Evolutionary conservation across 2,797 vertebrate species (phyloP), one percentile per base, ranked within the genome.

Genomic region (Morelia viridis): DNA sequence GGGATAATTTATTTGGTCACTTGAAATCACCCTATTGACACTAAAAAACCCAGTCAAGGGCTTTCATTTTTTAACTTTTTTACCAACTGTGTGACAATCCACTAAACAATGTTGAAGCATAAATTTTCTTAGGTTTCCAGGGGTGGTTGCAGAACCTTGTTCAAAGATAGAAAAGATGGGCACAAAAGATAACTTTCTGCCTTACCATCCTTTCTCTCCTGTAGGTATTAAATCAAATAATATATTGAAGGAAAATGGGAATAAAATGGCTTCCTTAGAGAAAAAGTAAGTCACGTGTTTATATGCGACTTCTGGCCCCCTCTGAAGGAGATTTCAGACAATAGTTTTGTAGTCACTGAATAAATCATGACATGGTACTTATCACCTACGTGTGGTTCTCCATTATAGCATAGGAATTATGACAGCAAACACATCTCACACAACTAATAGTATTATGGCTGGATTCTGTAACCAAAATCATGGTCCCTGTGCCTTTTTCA

Each of bases 161-260:
- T 87, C 57, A 71, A 86, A 61, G 31, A 1, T 31, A 56, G 15
- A 22, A n/a, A 26, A 7, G 9, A 61, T 86, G 57, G 11, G 24
- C 35, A 92, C 24, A 31, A 50, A 19, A 28, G 22, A 26, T 60
- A 26, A 57, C 17, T 85, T n/a, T 57, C 12, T 62, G 28, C 3
- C 19, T 64, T 94, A 13, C 92, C 56, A 93, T 80, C 41, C 26
- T 87, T 95, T 56, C 8, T 93, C 89, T 92, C 92, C 17, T 87
- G 88, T 94, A 98, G 97, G 93, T 95, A 10, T 96, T 83, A 97
- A 96, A 93, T 96, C 94, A 65, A 97, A 95, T 94, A 95, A 92
- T 28, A 6, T 93, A 68, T 94, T 96, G 89, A 97, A 97, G 93
- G 90, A 95, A 92, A 97, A 96, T 64, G 95, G 83, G 92, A 97